Evolutionary conservation across 2,113 vertebrate genomes (phyloP).

Genomic region (Mesocricetus auratus): DNA sequence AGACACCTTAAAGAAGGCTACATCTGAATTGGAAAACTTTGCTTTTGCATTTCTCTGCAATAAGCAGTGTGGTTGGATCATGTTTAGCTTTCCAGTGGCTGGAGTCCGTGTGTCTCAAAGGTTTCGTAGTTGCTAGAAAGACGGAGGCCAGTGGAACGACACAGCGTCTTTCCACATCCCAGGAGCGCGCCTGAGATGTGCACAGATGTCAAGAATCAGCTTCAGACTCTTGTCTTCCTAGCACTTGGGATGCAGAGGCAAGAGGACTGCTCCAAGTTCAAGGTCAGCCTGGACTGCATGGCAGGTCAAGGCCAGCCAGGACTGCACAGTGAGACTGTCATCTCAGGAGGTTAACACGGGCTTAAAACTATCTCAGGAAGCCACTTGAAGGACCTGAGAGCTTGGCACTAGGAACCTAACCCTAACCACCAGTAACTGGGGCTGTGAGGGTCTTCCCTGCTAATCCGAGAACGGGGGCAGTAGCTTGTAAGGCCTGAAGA

Average conservation of each 20-base stretch:
- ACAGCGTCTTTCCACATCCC: neutral
- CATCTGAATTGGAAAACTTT: slow-evolving; percentile 30
- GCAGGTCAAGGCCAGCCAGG: neutral
- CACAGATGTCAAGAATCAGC: accelerated
- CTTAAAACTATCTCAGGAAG: neutral
- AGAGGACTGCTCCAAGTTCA: neutral
- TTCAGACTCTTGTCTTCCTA: too few relatives aligned
- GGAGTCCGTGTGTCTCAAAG: slow-evolving; percentile 17
- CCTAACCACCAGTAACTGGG: neutral
- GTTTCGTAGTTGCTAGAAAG: neutral
- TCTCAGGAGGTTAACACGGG: accelerated
- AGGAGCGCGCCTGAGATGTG: neutral
- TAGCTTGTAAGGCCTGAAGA: neutral
- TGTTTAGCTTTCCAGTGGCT: slow-evolving; percentile 6
- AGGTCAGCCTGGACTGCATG: neutral
- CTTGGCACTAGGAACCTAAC: neutral
- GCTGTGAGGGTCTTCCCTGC: neutral
- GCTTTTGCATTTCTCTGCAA: neutral
- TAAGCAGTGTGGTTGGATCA: neutral
- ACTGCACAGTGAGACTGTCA: neutral
- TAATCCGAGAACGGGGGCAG: neutral
- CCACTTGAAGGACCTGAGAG: neutral
- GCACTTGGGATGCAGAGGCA: neutral
- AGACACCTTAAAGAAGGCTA: neutral
- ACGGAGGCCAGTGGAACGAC: neutral